Conservation (phyloP, 2,113 vertebrate species). For the Gavialis gangeticus region DNA sequence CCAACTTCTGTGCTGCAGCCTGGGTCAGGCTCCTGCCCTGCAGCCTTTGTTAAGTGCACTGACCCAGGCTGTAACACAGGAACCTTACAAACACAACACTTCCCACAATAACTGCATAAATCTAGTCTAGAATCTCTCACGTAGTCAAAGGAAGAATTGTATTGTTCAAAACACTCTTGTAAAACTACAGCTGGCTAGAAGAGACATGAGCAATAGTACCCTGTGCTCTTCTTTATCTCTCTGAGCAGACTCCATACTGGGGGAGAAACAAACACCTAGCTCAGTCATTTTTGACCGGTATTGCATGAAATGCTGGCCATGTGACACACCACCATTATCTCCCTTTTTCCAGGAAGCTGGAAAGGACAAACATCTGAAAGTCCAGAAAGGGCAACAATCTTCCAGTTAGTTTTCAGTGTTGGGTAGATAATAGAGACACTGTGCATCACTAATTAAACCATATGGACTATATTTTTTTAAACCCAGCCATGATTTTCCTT, state of each 20-base stretch:
- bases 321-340: not conserved
- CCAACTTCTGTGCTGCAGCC: not conserved
- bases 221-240: not conserved
- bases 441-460: conserved; percentile 36
- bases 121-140: not conserved
- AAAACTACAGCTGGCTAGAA: not conserved
- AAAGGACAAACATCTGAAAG: conserved; percentile 11
- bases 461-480: not conserved
- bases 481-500: conserved; percentile 45
- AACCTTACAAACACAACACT: not conserved
- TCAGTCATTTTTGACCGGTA: not conserved
- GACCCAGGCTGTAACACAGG: not conserved
- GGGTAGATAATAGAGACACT: conserved; percentile 45
- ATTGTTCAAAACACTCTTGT: not conserved
- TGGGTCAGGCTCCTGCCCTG: too few relatives aligned
- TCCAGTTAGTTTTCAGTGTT: not conserved
- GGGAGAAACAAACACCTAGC: not conserved
- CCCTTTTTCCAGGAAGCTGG: not conserved
- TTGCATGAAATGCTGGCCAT: not conserved
- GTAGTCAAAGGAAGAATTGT: not conserved
- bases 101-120: not conserved
- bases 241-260: not conserved
- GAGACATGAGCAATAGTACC: not conserved
- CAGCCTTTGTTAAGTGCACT: too few relatives aligned
- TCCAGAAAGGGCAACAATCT: not conserved